Evolutionary conservation across 2,888 invertebrate genomes (phyloP).

Genomic region (Periphyllus acericola): DNA sequence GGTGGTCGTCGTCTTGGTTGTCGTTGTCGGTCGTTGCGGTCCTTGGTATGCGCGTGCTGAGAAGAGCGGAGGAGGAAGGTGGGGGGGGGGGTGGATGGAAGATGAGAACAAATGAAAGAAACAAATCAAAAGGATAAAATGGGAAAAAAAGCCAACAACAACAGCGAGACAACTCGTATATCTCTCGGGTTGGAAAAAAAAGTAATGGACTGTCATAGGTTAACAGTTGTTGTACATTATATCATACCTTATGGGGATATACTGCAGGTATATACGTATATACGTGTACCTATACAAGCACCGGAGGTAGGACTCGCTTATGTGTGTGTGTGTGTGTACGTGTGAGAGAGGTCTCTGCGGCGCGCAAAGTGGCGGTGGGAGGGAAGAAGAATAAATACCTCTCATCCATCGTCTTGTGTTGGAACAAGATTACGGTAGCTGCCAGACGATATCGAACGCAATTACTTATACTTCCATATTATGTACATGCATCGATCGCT

Average conservation of each 20-base stretch:
- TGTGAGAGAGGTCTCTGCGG: conserved; percentile 16
- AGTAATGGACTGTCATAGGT: conserved; percentile 61
- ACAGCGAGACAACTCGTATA: conserved; percentile 50
- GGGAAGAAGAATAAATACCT: conserved; percentile 49
- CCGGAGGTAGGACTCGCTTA: not conserved
- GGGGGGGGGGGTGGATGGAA: no score
- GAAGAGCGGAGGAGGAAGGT: no score
- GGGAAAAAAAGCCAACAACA: not conserved
- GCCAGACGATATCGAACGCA: conserved; percentile 54
- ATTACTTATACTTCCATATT: conserved; percentile 40
- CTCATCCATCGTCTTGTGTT: conserved; percentile 45
- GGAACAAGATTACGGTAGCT: conserved; percentile 59
- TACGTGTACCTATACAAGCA: not conserved
- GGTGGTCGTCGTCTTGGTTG: not conserved
- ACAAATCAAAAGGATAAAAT: conserved; percentile 54
- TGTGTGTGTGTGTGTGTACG: not conserved
- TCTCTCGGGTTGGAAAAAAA: conserved; percentile 38
- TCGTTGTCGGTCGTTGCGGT: not conserved
- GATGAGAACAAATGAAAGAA: conserved; percentile 49
- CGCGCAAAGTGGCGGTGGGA: not conserved
- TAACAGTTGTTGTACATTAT: conserved; percentile 62
- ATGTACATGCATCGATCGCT: not conserved
- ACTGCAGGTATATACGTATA: not conserved
- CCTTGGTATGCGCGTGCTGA: not conserved
- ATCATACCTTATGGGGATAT: conserved; percentile 60